Evolutionary conservation across 1,140 invertebrate genomes (phyloP).

Genomic region (Portunus trituberculatus): DNA sequence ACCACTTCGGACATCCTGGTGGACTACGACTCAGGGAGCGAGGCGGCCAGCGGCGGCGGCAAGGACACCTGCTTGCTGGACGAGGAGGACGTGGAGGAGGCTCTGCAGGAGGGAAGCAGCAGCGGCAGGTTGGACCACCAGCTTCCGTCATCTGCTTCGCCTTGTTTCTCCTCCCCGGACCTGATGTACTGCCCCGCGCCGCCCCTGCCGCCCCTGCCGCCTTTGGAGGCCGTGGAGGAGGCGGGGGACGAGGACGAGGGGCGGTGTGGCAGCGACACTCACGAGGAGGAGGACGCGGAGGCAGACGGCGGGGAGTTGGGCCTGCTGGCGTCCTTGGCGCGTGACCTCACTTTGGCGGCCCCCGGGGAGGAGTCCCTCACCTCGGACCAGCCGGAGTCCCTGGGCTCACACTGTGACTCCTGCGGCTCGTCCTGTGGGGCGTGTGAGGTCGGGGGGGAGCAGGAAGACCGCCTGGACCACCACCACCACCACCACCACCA

Average conservation of each 20-base stretch:
- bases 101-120: background rate
- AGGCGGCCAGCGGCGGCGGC: slow-evolving; percentile 61
- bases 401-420: slow-evolving; percentile 75
- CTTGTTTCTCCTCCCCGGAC: slow-evolving; percentile 42
- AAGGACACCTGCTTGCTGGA: slow-evolving; percentile 45
- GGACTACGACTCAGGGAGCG: slow-evolving; percentile 66
- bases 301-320: slow-evolving; percentile 31
- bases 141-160: background rate
- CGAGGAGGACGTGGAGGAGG: slow-evolving; percentile 52
- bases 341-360: slow-evolving; percentile 73
- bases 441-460: slow-evolving; percentile 28
- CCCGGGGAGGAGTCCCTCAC: slow-evolving; percentile 77
- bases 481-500: slow-evolving; percentile 19
- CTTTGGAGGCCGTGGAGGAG: slow-evolving; percentile 53
- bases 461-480: background rate
- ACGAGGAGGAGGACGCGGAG: background rate
- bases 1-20: slow-evolving; percentile 72
- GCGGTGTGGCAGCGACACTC: slow-evolving; percentile 52
- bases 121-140: background rate
- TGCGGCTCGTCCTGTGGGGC: slow-evolving; percentile 74
- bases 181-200: slow-evolving; percentile 73
- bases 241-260: slow-evolving; percentile 77
- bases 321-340: slow-evolving; percentile 68
- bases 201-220: slow-evolving; percentile 71
- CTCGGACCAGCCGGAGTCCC: slow-evolving; percentile 78